phyloP scores from a whole-genome alignment of 1,140 invertebrate species.

The Halesus radiatus region DNA sequence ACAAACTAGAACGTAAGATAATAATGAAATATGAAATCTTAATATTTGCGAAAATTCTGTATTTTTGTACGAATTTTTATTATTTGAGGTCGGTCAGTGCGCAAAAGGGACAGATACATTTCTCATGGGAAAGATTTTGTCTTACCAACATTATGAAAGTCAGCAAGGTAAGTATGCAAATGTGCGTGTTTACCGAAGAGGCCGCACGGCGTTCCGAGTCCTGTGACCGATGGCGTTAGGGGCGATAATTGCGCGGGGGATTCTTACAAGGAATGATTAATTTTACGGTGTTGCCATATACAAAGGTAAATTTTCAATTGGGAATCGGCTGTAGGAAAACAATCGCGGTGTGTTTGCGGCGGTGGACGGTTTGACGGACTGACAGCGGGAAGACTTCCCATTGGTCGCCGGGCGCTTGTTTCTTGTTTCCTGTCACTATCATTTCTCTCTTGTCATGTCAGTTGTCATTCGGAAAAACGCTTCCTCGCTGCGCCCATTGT shows the following conservation, averaged over 20 bases:
- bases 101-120: slow-evolving; percentile 48
- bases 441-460: slow-evolving; percentile 5
- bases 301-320: slow-evolving; percentile 47
- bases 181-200: slow-evolving; percentile 47
- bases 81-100: slow-evolving; percentile 9
- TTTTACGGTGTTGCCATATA: slow-evolving; percentile 51
- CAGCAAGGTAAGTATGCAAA: slow-evolving; percentile 57
- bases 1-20: neutral
- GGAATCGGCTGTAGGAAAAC: slow-evolving; percentile 48
- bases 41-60: neutral
- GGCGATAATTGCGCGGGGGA: slow-evolving; percentile 16
- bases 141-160: slow-evolving; percentile 49
- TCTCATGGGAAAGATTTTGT: slow-evolving; percentile 47
- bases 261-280: slow-evolving; percentile 42
- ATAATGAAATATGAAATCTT: neutral
- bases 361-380: slow-evolving; percentile 47
- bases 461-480: slow-evolving; percentile 3
- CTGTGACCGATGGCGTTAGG: slow-evolving; percentile 5
- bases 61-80: neutral
- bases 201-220: neutral
- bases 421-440: neutral
- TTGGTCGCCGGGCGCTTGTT: slow-evolving; percentile 38
- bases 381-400: slow-evolving; percentile 35
- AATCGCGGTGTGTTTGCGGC: slow-evolving; percentile 53
- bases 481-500: slow-evolving; percentile 1